These are phyloP conservation scores for Cynodonichthys magdalenae DNA, from an alignment of 2,797 vertebrate species.

Conservation along the genomic window DNA sequence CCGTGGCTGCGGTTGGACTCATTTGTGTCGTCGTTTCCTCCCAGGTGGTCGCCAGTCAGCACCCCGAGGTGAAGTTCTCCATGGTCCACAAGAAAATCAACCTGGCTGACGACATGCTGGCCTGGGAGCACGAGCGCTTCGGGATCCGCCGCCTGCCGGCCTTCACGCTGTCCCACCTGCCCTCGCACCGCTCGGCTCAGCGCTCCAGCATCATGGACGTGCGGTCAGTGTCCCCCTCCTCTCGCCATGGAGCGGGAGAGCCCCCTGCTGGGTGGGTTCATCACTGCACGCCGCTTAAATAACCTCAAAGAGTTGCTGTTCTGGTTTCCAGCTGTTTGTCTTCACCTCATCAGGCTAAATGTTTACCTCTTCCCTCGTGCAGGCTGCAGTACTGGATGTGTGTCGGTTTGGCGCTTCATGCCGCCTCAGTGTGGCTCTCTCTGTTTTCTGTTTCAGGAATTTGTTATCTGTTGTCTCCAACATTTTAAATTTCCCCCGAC, in stretches of 20 bases:
- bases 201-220: constrained; percentile 97
- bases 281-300: constrained; percentile 64
- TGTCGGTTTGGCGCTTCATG: neutral
- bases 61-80: constrained; percentile 92
- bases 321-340: neutral
- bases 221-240: constrained; percentile 86
- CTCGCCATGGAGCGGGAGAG: constrained; percentile 79
- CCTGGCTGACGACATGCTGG: constrained; percentile 95
- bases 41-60: constrained; percentile 88
- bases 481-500: constrained; percentile 15
- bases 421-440: neutral
- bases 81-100: constrained; percentile 99
- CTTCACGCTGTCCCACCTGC: constrained; percentile 94
- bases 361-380: neutral
- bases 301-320: constrained; percentile 16
- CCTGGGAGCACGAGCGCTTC: constrained; percentile 98
- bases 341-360: neutral
- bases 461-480: constrained; percentile 1
- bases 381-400: neutral
- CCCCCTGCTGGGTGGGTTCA: constrained; percentile 82
- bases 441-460: neutral
- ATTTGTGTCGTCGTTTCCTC: neutral
- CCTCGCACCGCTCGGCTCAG: constrained; percentile 89
- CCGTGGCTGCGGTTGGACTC: no score
- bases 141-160: constrained; percentile 95